A percentile compares a stretch with the other conserved stretches of the same genome.
Conservation (phyloP, 2,888 invertebrate genomes). For the Camponotus fellah region DNA sequence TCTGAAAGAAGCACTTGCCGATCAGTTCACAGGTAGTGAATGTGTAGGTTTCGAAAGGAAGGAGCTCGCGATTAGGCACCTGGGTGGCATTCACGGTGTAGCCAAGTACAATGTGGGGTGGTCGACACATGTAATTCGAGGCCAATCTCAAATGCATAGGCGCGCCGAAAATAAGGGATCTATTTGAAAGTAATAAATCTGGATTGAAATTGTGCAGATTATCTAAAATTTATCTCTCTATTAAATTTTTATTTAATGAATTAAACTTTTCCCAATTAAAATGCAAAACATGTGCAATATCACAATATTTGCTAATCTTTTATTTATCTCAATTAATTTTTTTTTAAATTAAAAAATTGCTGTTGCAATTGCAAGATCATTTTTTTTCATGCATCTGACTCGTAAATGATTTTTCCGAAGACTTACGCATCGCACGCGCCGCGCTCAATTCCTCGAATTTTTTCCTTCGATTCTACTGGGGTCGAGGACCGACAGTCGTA, state of each 20-base stretch:
- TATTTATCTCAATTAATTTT: too few relatives aligned
- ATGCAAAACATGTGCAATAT: too few relatives aligned
- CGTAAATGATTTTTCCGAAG: not conserved
- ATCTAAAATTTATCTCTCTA: not conserved
- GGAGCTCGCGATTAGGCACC: slow-evolving; percentile 61
- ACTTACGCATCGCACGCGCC: not conserved
- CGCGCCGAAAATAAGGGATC: slow-evolving; percentile 44
- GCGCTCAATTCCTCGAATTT: slow-evolving; percentile 13
- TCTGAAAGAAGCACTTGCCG: slow-evolving; percentile 49
- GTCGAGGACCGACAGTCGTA: slow-evolving; percentile 55
- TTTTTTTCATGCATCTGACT: too few relatives aligned
- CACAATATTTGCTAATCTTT: too few relatives aligned
- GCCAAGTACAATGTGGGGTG: slow-evolving; percentile 41
- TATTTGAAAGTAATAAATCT: slow-evolving; percentile 50
- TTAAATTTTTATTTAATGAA: not conserved
- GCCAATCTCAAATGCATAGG: slow-evolving; percentile 41
- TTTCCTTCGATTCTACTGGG: slow-evolving; percentile 20
- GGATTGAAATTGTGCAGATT: not conserved
- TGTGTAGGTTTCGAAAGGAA: slow-evolving; percentile 53
- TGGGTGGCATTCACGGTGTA: slow-evolving; percentile 61
- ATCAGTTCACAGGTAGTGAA: slow-evolving; percentile 33
- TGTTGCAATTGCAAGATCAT: too few relatives aligned
- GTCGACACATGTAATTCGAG: slow-evolving; percentile 57
- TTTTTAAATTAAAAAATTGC: too few relatives aligned
- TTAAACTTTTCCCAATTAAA: not conserved